Evolutionary conservation across 2,113 vertebrate species (phyloP), one percentile per base, ranked within the genome.

Genomic region (Myrmecobius fasciatus): DNA sequence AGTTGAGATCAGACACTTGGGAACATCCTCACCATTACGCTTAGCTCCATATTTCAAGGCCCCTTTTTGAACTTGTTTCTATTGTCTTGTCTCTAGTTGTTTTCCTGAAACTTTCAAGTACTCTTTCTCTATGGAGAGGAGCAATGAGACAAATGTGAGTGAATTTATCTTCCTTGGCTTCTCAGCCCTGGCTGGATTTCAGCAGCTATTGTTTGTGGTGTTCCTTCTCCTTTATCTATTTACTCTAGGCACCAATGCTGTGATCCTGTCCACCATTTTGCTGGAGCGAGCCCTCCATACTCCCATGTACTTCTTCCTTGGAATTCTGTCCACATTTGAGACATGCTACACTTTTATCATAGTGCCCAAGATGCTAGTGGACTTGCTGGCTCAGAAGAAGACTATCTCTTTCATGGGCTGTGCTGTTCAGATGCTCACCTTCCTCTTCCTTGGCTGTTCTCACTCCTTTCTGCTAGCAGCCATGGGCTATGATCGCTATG

Each of bases 221-320:
- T 96, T 97, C 54, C 91, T 97, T 53, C 46, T 95, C 3, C 14
- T 97, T 67, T 98, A 98, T 47, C 54, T 96, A 3, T 92, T 97
- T 49, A 97, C 95, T 0, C 89, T 98, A 91, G 49, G 89, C 0
- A 94, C 96, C 47, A 97, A 97, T 36, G 53, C 95, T 20, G 56
- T 96, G 75, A 96, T 97, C 89, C 31, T 95, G 1, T 52, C 96
- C 53, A 94, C 96, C 47, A 95, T 97, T 7, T 12, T 92, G 31
- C 25, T 94, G 56, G 91, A 96, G 31, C 91, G 53, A 36, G 89
- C 93, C 47, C 97, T 97, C 8, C 97, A 94, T 0, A 94, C n/a
- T 0, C 97, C 95, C 25, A 97, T 97, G 97, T 97, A 97, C 88
- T 95, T 97, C 94, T 96, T 97, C 93, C 97, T 97, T 0, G 52